Percentiles rank a stretch among this genome's conserved stretches.
These are phyloP conservation scores for Aurelia sp. DNA, from an alignment of 30 jellyfish, hydroid and myxozoan genomes.

Conservation along the genomic window DNA sequence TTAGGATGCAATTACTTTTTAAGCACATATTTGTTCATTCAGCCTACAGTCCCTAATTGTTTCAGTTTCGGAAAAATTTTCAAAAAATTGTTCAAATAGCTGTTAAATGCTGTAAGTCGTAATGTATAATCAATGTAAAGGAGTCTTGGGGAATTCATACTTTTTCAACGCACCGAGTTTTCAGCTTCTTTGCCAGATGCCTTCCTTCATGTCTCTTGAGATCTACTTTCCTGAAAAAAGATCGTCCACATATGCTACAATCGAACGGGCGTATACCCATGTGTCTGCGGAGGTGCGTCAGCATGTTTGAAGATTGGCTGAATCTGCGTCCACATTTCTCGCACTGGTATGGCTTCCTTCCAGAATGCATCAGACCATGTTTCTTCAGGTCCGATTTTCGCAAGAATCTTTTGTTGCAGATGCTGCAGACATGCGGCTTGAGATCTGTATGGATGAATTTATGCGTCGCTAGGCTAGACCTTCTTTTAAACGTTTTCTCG, in stretches of 20 bases:
- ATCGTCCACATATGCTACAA: constrained; percentile 57
- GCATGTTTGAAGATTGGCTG: constrained; percentile 85
- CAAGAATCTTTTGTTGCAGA: constrained; percentile 58
- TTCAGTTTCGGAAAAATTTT: too few relatives aligned
- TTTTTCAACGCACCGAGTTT: constrained; percentile 28
- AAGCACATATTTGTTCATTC: too few relatives aligned
- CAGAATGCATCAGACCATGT: constrained; percentile 72
- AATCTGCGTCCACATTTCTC: constrained; percentile 74
- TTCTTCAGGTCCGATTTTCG: constrained; percentile 71
- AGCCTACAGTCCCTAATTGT: too few relatives aligned
- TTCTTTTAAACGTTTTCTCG: constrained; percentile 66
- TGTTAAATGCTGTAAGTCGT: too few relatives aligned
- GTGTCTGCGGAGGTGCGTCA: constrained; percentile 82
- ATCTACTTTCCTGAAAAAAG: constrained; percentile 73
- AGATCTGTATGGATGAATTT: constrained; percentile 68
- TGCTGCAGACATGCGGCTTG: constrained; percentile 74
- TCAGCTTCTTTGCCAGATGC: constrained; percentile 60
- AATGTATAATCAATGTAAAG: background rate
- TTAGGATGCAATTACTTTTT: too few relatives aligned
- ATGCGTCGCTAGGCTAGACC: constrained; percentile 80
- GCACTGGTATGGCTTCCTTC: constrained; percentile 78
- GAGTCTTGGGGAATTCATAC: background rate
- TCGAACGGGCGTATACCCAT: constrained; percentile 68
- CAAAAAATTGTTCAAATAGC: too few relatives aligned
- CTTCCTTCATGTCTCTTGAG: constrained; percentile 68